These are phyloP conservation scores for Tipula vernalis DNA, from an alignment of 2,888 invertebrate genomes.

Conservation along the genomic window DNA sequence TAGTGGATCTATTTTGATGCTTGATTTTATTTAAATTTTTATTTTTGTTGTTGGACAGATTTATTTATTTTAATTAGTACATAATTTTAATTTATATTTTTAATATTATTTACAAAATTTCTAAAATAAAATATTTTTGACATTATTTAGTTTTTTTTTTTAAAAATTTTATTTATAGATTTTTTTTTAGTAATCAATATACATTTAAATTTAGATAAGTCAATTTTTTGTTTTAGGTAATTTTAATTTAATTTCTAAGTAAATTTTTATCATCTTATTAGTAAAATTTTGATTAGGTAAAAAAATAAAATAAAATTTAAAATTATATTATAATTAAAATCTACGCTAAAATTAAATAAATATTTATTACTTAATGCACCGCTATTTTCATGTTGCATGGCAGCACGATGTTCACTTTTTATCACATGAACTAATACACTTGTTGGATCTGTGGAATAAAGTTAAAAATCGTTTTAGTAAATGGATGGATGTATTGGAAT, in stretches of 20 bases:
- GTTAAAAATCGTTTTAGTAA: not conserved
- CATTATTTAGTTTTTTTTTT: not conserved
- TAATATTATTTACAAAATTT: not conserved
- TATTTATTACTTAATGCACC: slow-evolving; percentile 4
- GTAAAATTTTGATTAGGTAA: slow-evolving; percentile 6
- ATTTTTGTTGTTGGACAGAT: not conserved
- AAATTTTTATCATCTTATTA: slow-evolving; percentile 8
- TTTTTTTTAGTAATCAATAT: not conserved
- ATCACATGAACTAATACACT: slow-evolving; percentile 74
- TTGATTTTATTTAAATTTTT: not conserved
- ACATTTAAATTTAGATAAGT: not conserved
- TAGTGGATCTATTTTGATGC: not conserved
- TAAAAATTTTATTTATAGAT: not conserved
- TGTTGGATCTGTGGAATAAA: slow-evolving; percentile 52
- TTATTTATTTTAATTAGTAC: not conserved
- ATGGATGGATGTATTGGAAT: no score
- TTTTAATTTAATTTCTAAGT: not conserved
- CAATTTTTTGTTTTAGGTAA: not conserved
- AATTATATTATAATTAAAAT: not conserved
- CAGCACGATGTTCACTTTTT: slow-evolving; percentile 58
- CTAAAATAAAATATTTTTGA: not conserved
- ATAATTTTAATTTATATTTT: not conserved
- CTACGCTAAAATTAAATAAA: not conserved
- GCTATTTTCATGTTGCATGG: slow-evolving; percentile 41
- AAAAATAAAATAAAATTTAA: not conserved